phyloP scores from a whole-genome alignment of 2,888 invertebrate genomes.

The Clusia tigrina region DNA sequence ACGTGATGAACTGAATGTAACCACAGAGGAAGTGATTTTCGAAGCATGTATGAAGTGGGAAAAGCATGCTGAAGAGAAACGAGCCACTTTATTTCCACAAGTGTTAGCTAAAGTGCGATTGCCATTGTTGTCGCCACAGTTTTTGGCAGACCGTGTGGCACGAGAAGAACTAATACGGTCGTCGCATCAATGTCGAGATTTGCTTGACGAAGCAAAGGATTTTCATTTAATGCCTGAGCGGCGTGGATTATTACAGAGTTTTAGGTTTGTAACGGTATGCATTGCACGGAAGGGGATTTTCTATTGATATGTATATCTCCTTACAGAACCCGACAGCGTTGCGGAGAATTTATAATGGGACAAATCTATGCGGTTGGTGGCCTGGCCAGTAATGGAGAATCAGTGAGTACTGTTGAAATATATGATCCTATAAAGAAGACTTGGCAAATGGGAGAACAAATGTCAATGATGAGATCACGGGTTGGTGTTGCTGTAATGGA shows the following conservation, averaged over 20 bases:
- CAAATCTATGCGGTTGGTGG: slow-evolving; percentile 89
- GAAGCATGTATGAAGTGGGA: slow-evolving; percentile 84
- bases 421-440: slow-evolving; percentile 75
- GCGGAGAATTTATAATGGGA: slow-evolving; percentile 77
- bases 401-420: slow-evolving; percentile 83
- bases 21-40: slow-evolving; percentile 82
- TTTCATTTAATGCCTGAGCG: slow-evolving; percentile 88
- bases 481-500: slow-evolving; percentile 86
- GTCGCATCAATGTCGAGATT: slow-evolving; percentile 83
- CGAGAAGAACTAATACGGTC: slow-evolving; percentile 79
- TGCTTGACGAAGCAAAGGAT: slow-evolving; percentile 87
- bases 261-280: slow-evolving; percentile 55
- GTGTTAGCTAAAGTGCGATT: slow-evolving; percentile 79
- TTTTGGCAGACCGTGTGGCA: slow-evolving; percentile 81
- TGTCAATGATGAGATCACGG: slow-evolving; percentile 83
- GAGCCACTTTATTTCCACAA: slow-evolving; percentile 72
- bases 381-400: slow-evolving; percentile 82
- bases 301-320: background rate
- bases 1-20: slow-evolving; percentile 80
- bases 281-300: background rate
- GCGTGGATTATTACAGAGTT: slow-evolving; percentile 77
- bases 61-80: slow-evolving; percentile 71
- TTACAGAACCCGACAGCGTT: slow-evolving; percentile 76
- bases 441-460: slow-evolving; percentile 82
- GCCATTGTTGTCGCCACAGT: slow-evolving; percentile 82